Percentiles rank a stretch among this genome's conserved stretches.
phyloP scores from a whole-genome alignment of 2,888 invertebrate genomes.

The Agelastica alni region DNA sequence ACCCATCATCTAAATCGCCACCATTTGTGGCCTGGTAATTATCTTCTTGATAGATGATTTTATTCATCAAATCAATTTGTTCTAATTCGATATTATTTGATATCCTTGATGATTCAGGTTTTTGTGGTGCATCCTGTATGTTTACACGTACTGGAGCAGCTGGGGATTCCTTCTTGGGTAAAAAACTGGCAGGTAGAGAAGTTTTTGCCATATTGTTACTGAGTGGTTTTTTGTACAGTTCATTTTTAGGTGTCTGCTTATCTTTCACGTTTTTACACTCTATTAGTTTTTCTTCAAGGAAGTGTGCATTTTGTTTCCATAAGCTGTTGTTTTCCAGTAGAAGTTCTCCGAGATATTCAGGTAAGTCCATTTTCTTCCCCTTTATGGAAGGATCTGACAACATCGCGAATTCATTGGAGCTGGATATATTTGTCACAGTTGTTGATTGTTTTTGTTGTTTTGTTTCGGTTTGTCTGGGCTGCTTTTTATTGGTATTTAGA shows the following conservation, averaged over 20 bases:
- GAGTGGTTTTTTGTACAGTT: slow-evolving; percentile 1
- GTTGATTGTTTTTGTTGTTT: not conserved
- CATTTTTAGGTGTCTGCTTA: not conserved
- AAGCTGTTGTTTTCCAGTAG: not conserved
- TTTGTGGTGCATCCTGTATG: not conserved
- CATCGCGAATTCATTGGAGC: too few relatives aligned
- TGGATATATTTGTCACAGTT: too few relatives aligned
- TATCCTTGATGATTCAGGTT: slow-evolving; percentile 1
- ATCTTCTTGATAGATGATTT: slow-evolving; percentile 1
- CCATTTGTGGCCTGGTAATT: not conserved
- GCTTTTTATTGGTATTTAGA: not conserved
- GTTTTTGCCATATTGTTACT: slow-evolving; percentile 4
- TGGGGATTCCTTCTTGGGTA: slow-evolving; percentile 1
- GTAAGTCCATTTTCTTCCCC: not conserved
- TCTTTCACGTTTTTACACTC: not conserved
- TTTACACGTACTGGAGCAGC: not conserved
- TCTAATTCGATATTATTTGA: slow-evolving; percentile 1
- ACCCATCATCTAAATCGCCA: not conserved
- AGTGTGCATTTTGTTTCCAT: slow-evolving; percentile 1
- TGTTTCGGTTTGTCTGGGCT: not conserved
- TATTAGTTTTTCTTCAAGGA: not conserved
- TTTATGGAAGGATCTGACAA: not conserved
- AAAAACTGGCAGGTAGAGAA: slow-evolving; percentile 2
- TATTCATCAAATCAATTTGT: slow-evolving; percentile 9
- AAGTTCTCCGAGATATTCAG: not conserved